phyloP scores from a whole-genome alignment of 2,797 vertebrate genomes.

The Acanthornis magna region DNA sequence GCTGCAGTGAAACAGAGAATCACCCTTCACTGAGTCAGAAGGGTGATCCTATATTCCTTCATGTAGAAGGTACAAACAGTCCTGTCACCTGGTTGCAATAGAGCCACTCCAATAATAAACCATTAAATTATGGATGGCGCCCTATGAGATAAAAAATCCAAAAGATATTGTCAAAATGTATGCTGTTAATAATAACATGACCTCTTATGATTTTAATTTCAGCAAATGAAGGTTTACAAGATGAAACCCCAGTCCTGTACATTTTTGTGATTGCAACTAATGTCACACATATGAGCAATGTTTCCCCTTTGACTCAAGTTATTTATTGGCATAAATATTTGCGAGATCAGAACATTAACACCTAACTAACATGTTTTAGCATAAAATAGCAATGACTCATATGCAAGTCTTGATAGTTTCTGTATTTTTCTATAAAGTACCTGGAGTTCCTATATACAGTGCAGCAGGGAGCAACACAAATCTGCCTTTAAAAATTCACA shows the following conservation, averaged over 20 bases:
- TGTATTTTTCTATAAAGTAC: constrained; percentile 8
- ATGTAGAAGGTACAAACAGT: neutral
- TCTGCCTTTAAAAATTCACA: constrained; percentile 15
- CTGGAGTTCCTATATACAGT: neutral
- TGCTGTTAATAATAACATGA: neutral
- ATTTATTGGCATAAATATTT: constrained; percentile 43
- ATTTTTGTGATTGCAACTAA: neutral
- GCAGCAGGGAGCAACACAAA: neutral
- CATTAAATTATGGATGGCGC: neutral
- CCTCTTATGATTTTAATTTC: constrained; percentile 1
- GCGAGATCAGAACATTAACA: constrained; percentile 2
- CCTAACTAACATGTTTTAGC: neutral
- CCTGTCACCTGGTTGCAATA: neutral
- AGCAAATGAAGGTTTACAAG: neutral
- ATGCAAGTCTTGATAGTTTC: neutral
- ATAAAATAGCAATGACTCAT: neutral
- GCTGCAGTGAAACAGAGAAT: neutral
- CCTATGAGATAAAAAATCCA: neutral
- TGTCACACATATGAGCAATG: neutral
- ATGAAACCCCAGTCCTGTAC: neutral
- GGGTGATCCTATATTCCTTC: neutral
- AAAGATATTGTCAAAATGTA: neutral
- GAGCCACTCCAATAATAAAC: neutral
- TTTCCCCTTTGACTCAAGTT: neutral
- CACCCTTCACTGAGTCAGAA: neutral